Conservation (phyloP, 1,140 invertebrate genomes). For the Scaptomyza pallida region DNA sequence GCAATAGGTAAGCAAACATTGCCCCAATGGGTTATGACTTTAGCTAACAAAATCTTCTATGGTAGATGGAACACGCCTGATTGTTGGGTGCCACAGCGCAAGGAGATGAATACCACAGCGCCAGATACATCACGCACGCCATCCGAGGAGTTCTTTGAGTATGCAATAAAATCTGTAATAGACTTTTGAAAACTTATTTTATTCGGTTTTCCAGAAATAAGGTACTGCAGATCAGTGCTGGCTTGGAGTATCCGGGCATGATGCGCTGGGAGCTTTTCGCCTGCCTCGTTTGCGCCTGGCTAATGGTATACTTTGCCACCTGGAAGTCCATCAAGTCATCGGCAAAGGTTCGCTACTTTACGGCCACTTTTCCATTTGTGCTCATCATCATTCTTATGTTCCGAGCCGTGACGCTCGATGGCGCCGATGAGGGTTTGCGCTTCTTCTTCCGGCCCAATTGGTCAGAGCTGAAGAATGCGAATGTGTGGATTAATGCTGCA, state of each 20-base stretch:
- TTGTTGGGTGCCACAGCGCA: conserved; percentile 88
- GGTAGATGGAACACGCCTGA: conserved; percentile 91
- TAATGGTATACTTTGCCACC: conserved; percentile 95
- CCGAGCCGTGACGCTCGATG: conserved; percentile 91
- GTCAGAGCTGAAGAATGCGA: conserved; percentile 91
- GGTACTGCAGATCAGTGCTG: conserved; percentile 91
- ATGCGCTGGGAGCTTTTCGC: conserved; percentile 94
- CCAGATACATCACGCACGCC: conserved; percentile 89
- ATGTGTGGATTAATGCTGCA: conserved; percentile 95
- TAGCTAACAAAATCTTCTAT: neutral
- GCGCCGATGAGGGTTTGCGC: conserved; percentile 90
- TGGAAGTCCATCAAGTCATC: conserved; percentile 96
- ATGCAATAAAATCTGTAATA: conserved; percentile 75
- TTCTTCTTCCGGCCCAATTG: conserved; percentile 96
- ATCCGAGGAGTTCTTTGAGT: conserved; percentile 94
- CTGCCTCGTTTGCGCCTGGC: conserved; percentile 93
- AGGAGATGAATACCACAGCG: conserved; percentile 85
- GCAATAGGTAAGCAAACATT: conserved; percentile 85
- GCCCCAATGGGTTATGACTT: neutral
- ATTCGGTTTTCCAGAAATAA: conserved; percentile 87
- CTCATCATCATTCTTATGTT: conserved; percentile 92
- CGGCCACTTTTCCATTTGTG: conserved; percentile 93
- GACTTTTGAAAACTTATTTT: neutral
- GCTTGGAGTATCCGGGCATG: conserved; percentile 92
- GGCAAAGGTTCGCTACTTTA: conserved; percentile 93